Evolutionary conservation across 35 echinoderm and acorn worm genomes (phyloP).

Genomic region (Antedon bifida): DNA sequence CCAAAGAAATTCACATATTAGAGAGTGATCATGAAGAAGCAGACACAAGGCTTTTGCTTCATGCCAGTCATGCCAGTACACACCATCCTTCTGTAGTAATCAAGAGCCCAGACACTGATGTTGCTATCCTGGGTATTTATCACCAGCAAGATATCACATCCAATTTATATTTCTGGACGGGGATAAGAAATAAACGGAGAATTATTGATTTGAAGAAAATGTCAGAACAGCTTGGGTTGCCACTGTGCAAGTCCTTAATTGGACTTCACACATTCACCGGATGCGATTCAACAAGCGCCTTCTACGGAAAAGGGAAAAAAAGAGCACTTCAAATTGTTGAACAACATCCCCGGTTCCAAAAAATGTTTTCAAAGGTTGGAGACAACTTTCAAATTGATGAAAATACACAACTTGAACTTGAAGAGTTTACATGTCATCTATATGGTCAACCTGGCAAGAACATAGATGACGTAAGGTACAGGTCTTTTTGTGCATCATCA

Average conservation of each 20-base stretch:
- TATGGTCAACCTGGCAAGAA: not conserved
- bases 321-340: not conserved
- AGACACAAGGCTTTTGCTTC: conserved; percentile 12
- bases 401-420: not conserved
- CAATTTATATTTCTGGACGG: conserved; percentile 13
- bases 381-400: not conserved
- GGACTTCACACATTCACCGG: conserved; percentile 28
- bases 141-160: not conserved
- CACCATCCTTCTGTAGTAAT: not conserved
- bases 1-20: no score
- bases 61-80: conserved; percentile 7
- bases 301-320: conserved; percentile 17
- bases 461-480: not conserved
- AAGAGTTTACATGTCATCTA: not conserved
- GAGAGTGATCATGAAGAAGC: conserved; percentile 23
- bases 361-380: not conserved
- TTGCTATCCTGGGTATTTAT: not conserved
- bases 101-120: conserved; percentile 18
- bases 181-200: conserved; percentile 3
- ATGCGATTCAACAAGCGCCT: conserved; percentile 25
- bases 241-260: not conserved
- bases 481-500: not conserved
- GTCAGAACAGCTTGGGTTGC: not conserved
- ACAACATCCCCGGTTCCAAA: not conserved
- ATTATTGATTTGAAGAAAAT: conserved; percentile 11